phyloP scores from a whole-genome alignment of 2,888 invertebrate species.

The Erebia ligea region DNA sequence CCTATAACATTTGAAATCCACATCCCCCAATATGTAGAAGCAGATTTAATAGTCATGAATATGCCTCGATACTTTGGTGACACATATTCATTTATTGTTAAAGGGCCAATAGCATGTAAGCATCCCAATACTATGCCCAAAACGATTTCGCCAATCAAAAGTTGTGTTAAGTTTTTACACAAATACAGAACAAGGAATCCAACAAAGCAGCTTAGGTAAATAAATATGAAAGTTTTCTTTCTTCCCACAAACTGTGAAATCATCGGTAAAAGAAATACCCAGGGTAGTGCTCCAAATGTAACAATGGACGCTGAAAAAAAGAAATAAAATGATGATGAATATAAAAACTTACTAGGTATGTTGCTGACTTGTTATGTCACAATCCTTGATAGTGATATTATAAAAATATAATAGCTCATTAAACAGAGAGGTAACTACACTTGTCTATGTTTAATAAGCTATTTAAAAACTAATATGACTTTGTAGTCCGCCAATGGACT shows the following conservation, averaged over 20 bases:
- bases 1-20: constrained; percentile 60
- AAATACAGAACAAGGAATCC: constrained; percentile 54
- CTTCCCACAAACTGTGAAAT: constrained; percentile 46
- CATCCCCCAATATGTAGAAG: constrained; percentile 58
- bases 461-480: too few species aligned
- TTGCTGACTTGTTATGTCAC: not conserved
- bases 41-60: constrained; percentile 57
- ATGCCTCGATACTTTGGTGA: constrained; percentile 57
- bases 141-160: constrained; percentile 53
- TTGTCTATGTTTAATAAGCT: too few species aligned
- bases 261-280: constrained; percentile 44
- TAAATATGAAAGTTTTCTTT: constrained; percentile 41
- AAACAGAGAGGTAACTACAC: too few species aligned
- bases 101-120: constrained; percentile 53
- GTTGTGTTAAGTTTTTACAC: constrained; percentile 49
- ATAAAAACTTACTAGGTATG: not conserved
- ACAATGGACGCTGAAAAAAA: constrained; percentile 46
- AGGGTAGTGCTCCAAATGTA: constrained; percentile 45
- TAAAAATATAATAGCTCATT: too few species aligned
- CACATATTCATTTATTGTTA: constrained; percentile 56
- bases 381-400: not conserved
- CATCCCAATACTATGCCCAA: constrained; percentile 53
- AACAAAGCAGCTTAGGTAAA: constrained; percentile 42
- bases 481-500: too few species aligned
- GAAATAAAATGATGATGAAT: not conserved